A percentile compares a stretch with the other conserved stretches of the same genome.
These are phyloP conservation scores for Netelia melanura DNA, from an alignment of 2,888 invertebrate genomes.

Conservation along the genomic window DNA sequence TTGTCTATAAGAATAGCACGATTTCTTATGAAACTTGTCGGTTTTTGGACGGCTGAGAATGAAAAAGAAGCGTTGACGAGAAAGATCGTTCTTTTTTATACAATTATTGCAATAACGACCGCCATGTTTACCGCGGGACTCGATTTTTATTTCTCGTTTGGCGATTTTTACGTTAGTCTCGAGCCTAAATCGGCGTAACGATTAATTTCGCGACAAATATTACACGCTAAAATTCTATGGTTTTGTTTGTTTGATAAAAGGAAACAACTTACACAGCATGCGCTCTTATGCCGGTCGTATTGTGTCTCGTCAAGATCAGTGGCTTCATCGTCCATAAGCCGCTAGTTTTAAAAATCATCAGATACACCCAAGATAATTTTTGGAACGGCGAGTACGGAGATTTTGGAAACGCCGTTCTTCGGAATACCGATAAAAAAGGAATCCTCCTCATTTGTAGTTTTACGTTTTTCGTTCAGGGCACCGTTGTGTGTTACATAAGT, in stretches of 20 bases:
- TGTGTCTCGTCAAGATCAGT: conserved; percentile 63
- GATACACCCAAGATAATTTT: conserved; percentile 66
- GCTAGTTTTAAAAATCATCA: conserved; percentile 60
- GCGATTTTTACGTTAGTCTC: conserved; percentile 62
- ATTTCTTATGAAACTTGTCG: conserved; percentile 62
- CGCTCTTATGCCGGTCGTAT: conserved; percentile 56
- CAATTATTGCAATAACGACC: conserved; percentile 7
- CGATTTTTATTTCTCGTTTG: conserved; percentile 51
- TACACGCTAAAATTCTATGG: neutral
- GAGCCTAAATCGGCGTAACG: neutral
- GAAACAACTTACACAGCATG: conserved; percentile 56
- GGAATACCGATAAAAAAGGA: conserved; percentile 61
- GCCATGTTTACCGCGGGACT: conserved; percentile 23
- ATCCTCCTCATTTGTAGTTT: conserved; percentile 67
- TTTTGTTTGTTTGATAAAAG: conserved; percentile 44
- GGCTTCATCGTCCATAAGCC: conserved; percentile 38
- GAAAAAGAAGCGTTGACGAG: conserved; percentile 34
- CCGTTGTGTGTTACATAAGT: conserved; percentile 64
- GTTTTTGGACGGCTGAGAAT: conserved; percentile 59
- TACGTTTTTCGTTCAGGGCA: conserved; percentile 65
- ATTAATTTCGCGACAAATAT: neutral
- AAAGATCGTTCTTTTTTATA: conserved; percentile 35
- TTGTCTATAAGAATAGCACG: conserved; percentile 61
- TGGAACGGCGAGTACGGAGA: conserved; percentile 64
- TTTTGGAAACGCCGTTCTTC: conserved; percentile 56